Percentiles rank a stretch among this genome's conserved stretches.
These are phyloP conservation scores for Panagrolaimus sp. DNA, from an alignment of 1,140 invertebrate species.

Conservation along the genomic window DNA sequence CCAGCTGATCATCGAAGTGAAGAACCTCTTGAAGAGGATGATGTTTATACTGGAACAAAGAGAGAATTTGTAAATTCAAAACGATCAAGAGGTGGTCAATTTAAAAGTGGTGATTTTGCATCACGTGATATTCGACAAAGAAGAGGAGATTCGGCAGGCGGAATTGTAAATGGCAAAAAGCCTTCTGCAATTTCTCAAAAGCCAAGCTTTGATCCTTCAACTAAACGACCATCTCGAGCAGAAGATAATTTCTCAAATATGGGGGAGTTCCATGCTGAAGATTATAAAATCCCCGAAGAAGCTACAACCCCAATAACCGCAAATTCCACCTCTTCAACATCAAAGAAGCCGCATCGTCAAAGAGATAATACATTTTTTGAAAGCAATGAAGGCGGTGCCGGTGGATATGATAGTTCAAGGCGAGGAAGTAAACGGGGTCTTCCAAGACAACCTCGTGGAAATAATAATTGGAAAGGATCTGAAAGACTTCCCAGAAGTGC, in stretches of 20 bases:
- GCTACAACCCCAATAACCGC: neutral
- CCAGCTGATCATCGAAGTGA: slow-evolving; percentile 8
- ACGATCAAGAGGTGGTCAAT: neutral
- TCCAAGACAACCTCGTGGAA: no score
- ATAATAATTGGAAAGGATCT: no score
- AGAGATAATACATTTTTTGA: neutral
- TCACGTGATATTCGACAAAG: neutral
- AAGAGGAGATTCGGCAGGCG: neutral
- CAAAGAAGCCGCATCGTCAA: neutral
- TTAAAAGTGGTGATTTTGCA: neutral
- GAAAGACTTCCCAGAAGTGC: no score
- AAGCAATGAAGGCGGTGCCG: no score
- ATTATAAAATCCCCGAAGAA: slow-evolving; percentile 33
- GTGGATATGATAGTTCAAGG: no score
- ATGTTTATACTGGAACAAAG: slow-evolving; percentile 30
- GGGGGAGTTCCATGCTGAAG: slow-evolving; percentile 52
- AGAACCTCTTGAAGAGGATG: neutral
- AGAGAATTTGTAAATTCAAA: slow-evolving; percentile 35
- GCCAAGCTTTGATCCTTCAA: no score
- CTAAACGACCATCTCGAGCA: no score
- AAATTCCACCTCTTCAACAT: neutral
- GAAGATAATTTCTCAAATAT: slow-evolving; percentile 51
- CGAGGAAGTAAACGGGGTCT: no score
- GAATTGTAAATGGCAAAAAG: neutral
- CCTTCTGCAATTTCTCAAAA: no score